These are phyloP conservation scores for Tauraco erythrolophus DNA, from an alignment of 2,113 vertebrate species.

Conservation along the genomic window DNA sequence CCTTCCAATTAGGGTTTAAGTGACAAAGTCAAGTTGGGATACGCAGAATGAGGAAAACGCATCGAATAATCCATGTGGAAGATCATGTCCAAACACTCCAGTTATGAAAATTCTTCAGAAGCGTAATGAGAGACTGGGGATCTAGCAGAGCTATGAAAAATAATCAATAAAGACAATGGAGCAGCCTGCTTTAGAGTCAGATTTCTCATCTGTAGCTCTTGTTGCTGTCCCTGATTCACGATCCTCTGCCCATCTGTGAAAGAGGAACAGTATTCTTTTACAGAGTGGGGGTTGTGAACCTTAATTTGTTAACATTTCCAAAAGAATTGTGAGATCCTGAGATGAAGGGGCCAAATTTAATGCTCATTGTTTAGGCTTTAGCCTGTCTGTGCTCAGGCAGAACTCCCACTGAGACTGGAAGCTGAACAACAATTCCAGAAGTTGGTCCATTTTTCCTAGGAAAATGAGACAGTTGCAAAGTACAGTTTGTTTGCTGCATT, in stretches of 20 bases:
- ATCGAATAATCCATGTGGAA: background rate
- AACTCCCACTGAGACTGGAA: conserved; percentile 53
- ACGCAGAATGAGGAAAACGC: conserved; percentile 17
- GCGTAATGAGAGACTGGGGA: background rate
- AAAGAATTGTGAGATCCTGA: conserved; percentile 50
- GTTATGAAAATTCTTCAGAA: conserved; percentile 9
- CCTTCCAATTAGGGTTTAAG: conserved; percentile 19
- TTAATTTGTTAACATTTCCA: conserved; percentile 59
- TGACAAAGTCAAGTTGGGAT: conserved; percentile 33
- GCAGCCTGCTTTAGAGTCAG: background rate
- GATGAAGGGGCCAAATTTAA: conserved; percentile 40
- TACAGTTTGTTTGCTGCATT: conserved; percentile 16
- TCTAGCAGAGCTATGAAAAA: background rate
- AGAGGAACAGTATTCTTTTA: background rate
- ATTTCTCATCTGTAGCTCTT: background rate
- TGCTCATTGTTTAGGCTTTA: conserved; percentile 43
- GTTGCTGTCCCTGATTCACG: background rate
- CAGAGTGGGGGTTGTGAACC: background rate
- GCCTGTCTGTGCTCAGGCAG: conserved; percentile 35
- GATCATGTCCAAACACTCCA: background rate
- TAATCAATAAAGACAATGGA: background rate
- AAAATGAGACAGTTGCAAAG: conserved; percentile 58
- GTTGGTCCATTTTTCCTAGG: conserved; percentile 58
- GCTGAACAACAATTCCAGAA: conserved; percentile 46
- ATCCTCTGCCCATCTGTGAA: background rate